Base-by-base conservation (phyloP, 1,140 invertebrate species). In the Zaprionus inermis region DNA sequence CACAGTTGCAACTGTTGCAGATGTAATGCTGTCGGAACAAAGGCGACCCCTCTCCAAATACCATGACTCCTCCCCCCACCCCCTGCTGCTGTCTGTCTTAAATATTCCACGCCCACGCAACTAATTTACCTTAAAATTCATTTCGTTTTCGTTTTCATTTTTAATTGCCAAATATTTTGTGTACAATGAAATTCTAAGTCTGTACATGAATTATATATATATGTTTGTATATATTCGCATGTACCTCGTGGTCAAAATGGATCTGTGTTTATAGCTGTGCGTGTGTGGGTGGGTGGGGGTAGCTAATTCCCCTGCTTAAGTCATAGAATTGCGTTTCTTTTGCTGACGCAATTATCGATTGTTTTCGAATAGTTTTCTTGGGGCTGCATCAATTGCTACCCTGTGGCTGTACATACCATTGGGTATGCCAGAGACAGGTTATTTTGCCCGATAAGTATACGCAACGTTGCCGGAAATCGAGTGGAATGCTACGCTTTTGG, bases 101-200 rank as follows among this genome's bases (percentile, higher is more conserved):
- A 20, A 70, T 58, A 46, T 59, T 55, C 41, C 54, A 70, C 67
- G 46, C 72, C 81, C 81, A 86, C 78, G 71, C 71, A 68, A 76
- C 78, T 77, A 83, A 88, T 83, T 86, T 86, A 86, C 83, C 83
- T 88, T 89, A 79, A 74, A 88, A 84, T 85, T 81, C 61, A 76
- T 79, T 79, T 85, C 72, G 51, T 56, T 73, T 57, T 60, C 24
- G 20, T 52, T 72, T 59, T 72, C 16, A 28, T 68, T 74, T 69
- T 74, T 61, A 72, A 70, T 78, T 65, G 67, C 60, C 72, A 72
- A 79, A 76, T 76, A 76, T 77, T 69, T 64, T 67, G 64, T 72
- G 57, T 57, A 76, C 60, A 72, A 72, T 76, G 59, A 24, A 66
- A 61, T 66, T 72, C 38, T 66, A 59, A 61, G 74, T 76, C 51